Percentiles rank a stretch among this genome's conserved stretches.
phyloP scores from a whole-genome alignment of 2,888 invertebrate genomes.

The Clivina fossor region DNA sequence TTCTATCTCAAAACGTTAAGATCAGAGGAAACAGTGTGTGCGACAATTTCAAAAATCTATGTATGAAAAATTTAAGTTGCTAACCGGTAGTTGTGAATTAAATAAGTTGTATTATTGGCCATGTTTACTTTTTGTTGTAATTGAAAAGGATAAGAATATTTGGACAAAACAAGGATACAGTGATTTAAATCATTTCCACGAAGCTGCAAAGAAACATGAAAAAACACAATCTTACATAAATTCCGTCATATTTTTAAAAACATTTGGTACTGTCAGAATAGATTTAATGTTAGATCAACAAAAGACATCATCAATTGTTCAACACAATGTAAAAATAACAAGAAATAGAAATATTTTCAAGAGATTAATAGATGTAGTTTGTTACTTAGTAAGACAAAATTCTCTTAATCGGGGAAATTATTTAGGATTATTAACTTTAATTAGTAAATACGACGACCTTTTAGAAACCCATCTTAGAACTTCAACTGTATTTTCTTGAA shows the following conservation, averaged over 20 bases:
- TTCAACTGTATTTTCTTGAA: conserved; percentile 40
- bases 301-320: conserved; percentile 14
- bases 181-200: conserved; percentile 35
- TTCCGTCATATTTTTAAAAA: conserved; percentile 28
- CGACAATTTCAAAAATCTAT: too few species aligned
- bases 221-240: conserved; percentile 26
- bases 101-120: too few species aligned
- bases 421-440: conserved; percentile 34
- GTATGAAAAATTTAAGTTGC: too few species aligned
- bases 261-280: conserved; percentile 32
- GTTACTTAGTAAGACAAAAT: conserved; percentile 35
- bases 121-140: too few species aligned
- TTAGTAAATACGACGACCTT: conserved; percentile 37
- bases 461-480: conserved; percentile 40
- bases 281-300: conserved; percentile 27
- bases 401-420: conserved; percentile 38
- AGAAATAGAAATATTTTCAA: conserved; percentile 40
- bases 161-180: too few species aligned
- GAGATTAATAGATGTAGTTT: conserved; percentile 38
- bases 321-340: conserved; percentile 39
- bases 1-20: too few species aligned
- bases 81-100: too few species aligned
- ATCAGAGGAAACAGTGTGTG: too few species aligned
- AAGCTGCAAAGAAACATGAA: conserved; percentile 28
- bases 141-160: too few species aligned